Evolutionary conservation across 2,113 vertebrate genomes (phyloP).

Genomic region (Chaetorhynchus papuensis): DNA sequence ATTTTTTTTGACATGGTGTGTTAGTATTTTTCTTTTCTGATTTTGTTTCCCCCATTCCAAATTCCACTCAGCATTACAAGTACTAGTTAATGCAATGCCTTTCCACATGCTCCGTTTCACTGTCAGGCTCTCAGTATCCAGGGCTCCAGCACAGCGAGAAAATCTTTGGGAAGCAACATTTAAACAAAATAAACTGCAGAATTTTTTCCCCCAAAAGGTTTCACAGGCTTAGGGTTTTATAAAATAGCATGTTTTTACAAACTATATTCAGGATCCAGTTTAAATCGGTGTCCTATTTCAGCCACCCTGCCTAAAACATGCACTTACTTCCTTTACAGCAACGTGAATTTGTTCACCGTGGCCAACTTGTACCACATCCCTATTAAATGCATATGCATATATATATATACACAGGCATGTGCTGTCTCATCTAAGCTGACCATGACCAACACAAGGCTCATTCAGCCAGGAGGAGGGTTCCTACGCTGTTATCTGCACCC

Average conservation of each 20-base stretch:
- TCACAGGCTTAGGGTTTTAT: not conserved
- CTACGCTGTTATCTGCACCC: not conserved
- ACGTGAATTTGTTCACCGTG: not conserved
- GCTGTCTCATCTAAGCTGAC: not conserved
- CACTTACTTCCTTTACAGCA: not conserved
- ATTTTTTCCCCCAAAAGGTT: not conserved
- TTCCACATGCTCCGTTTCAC: not conserved
- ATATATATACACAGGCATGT: not conserved
- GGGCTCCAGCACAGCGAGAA: rapidly evolving
- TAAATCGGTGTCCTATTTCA: not conserved
- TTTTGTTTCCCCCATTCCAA: not conserved
- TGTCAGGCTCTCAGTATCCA: not conserved
- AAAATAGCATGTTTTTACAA: not conserved
- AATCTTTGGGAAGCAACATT: not conserved
- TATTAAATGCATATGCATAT: not conserved
- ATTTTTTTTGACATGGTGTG: not conserved
- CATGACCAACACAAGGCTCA: not conserved
- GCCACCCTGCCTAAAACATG: not conserved
- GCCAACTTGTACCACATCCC: not conserved
- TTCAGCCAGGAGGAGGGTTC: not conserved
- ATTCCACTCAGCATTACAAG: not conserved
- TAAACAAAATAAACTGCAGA: not conserved
- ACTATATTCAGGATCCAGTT: not conserved
- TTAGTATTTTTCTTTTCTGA: not conserved
- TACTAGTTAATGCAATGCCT: not conserved